Evolutionary conservation across 2,888 invertebrate species (phyloP).

Genomic region (Ichneumon xanthorius): DNA sequence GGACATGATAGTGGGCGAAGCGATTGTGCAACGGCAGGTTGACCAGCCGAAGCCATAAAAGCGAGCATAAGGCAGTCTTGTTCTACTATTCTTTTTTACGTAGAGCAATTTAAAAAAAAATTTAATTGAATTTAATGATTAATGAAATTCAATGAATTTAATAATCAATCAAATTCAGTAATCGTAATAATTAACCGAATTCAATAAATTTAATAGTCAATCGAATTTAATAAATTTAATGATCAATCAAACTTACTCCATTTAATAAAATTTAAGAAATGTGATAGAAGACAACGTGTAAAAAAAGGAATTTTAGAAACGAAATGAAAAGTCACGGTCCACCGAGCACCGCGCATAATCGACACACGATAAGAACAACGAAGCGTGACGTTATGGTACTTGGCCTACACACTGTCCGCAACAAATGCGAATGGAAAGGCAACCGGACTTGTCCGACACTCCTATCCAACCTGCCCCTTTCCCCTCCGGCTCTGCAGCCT

Average conservation of each 20-base stretch:
- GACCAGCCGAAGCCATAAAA: slow-evolving; percentile 50
- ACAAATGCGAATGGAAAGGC: slow-evolving; percentile 32
- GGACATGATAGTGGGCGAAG: slow-evolving; percentile 56
- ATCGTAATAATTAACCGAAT: too few relatives aligned
- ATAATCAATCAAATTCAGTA: too few relatives aligned
- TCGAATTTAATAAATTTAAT: too few relatives aligned
- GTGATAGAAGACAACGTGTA: not conserved
- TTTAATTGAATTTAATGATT: not conserved
- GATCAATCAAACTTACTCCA: too few relatives aligned
- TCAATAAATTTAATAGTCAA: too few relatives aligned
- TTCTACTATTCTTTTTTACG: not conserved
- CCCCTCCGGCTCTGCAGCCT: not conserved
- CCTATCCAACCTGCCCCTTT: not conserved
- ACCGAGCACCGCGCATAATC: not conserved
- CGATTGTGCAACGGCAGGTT: slow-evolving; percentile 51
- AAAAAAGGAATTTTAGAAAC: not conserved
- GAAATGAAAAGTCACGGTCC: not conserved
- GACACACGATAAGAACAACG: slow-evolving; percentile 13
- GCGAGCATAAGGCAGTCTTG: slow-evolving; percentile 14
- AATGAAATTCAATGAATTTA: too few relatives aligned
- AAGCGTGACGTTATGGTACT: slow-evolving; percentile 13
- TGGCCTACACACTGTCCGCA: slow-evolving; percentile 18
- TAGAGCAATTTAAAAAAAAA: slow-evolving; percentile 34
- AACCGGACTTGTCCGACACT: slow-evolving; percentile 31
- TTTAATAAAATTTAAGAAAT: not conserved